These are phyloP conservation scores for Trichogramma dendrolimi DNA, from an alignment of 2,888 invertebrate genomes.

Conservation along the genomic window DNA sequence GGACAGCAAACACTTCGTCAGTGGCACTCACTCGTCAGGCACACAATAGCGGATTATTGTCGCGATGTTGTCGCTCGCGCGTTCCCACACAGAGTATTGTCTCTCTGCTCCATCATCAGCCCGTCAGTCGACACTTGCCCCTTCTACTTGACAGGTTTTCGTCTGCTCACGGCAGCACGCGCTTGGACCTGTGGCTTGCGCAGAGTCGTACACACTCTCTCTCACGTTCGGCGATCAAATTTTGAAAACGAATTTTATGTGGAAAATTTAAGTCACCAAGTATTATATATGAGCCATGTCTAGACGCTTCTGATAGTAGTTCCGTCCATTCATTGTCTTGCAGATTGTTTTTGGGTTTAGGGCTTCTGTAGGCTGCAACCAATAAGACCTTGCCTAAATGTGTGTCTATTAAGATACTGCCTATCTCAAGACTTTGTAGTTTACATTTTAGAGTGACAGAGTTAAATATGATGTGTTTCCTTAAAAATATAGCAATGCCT, in stretches of 20 bases:
- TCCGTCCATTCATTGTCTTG: neutral
- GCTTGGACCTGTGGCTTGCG: too few species aligned
- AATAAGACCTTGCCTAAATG: neutral
- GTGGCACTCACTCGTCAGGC: too few species aligned
- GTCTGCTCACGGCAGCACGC: too few species aligned
- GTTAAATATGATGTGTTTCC: neutral
- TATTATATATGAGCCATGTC: neutral
- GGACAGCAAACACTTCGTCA: too few species aligned
- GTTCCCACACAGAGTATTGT: too few species aligned
- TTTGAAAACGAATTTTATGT: neutral
- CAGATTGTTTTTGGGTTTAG: neutral
- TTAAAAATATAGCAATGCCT: conserved; percentile 5
- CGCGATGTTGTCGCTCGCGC: too few species aligned
- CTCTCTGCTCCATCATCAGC: too few species aligned
- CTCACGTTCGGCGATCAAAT: too few species aligned
- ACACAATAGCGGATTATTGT: too few species aligned
- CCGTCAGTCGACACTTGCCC: too few species aligned
- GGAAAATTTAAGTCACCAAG: conserved; percentile 12
- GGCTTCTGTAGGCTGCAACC: conserved; percentile 5
- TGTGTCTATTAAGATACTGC: neutral
- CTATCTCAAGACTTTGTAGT: neutral
- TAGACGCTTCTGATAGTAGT: neutral
- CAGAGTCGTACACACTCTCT: too few species aligned
- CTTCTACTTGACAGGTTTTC: too few species aligned
- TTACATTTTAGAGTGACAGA: neutral